Percentiles rank a stretch among this genome's conserved stretches.
Evolutionary conservation across 2,888 invertebrate species (phyloP).

Genomic region (Leptogaster cylindrica): DNA sequence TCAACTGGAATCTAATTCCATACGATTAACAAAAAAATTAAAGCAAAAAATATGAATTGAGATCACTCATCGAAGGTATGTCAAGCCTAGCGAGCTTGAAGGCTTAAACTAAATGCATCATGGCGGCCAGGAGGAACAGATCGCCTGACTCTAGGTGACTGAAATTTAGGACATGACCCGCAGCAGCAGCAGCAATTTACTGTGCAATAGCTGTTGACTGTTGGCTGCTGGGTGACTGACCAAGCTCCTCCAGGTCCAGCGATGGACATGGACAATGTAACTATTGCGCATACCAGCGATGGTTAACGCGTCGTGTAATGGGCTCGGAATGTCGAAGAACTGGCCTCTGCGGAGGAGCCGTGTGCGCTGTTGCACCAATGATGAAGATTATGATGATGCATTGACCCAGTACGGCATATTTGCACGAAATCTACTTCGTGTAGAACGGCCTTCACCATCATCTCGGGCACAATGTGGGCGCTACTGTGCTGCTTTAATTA

Average conservation of each 20-base stretch:
- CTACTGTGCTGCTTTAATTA: slow-evolving; percentile 31
- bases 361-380: not conserved
- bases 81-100: slow-evolving; percentile 26
- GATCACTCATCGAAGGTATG: slow-evolving; percentile 10
- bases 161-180: slow-evolving; percentile 39
- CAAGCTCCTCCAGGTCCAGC: not conserved
- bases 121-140: slow-evolving; percentile 27
- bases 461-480: slow-evolving; percentile 33
- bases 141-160: slow-evolving; percentile 21
- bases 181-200: no score
- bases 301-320: not conserved
- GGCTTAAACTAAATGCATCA: slow-evolving; percentile 25
- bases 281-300: slow-evolving; percentile 1
- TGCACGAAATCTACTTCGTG: slow-evolving; percentile 38
- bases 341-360: not conserved
- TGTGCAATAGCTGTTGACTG: no score
- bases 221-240: not conserved
- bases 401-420: slow-evolving; percentile 37
- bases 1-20: slow-evolving; percentile 21
- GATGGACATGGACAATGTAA: slow-evolving; percentile 15
- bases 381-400: no score
- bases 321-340: not conserved
- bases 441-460: slow-evolving; percentile 39
- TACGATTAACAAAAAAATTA: slow-evolving; percentile 25
- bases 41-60: not conserved